Base-by-base conservation (phyloP, 2,888 invertebrate genomes). In the Steinernema scapterisci region DNA sequence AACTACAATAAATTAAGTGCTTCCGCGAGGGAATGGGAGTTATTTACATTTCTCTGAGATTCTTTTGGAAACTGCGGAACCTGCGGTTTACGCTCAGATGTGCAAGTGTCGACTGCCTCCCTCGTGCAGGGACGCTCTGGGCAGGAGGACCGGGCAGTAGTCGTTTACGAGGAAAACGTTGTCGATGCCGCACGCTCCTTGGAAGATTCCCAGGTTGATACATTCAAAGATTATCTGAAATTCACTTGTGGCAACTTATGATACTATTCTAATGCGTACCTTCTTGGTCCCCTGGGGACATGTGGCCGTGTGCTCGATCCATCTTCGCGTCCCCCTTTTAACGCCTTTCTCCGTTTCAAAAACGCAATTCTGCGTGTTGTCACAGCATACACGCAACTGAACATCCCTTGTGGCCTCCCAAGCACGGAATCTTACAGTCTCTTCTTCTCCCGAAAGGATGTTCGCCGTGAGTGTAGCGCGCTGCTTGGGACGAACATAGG, bases 141-240 rank as follows among this genome's bases (percentile, higher is more conserved):
- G 77, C 19, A 81, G 81, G 16, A 81, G 73, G 11, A 75, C 75
- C n/a, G 78, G 80, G 48, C 84, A 83, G 56, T 77, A 73, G 16
- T 76, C 54, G 45, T 79, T 76, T 25, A 77, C 73, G 23, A 84
- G 75, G 38, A 79, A 80, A n/a, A 85, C 77, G 54, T 84, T 82
- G 74, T 86, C 85, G 9, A 86, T 44, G 13, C 85, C 86, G 73
- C 86, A 86, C 0, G 83, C 84, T 7, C 85, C 86, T 56, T 82
- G 80, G 75, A 78, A 81, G 16, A 70, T 71, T 13, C 85, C 85
- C 21, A 76, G 73, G 72, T 85, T 85, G 3, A 81, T 78, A 72
- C 86, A 86, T 76, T 86, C 85, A 76, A 85, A 86, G 1, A 84
- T 81, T 38, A 86, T 72, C 84, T 86, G 80, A 7, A 82, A 9